phyloP scores from a whole-genome alignment of 2,888 invertebrate species.

The Ichneumoninae sp. region DNA sequence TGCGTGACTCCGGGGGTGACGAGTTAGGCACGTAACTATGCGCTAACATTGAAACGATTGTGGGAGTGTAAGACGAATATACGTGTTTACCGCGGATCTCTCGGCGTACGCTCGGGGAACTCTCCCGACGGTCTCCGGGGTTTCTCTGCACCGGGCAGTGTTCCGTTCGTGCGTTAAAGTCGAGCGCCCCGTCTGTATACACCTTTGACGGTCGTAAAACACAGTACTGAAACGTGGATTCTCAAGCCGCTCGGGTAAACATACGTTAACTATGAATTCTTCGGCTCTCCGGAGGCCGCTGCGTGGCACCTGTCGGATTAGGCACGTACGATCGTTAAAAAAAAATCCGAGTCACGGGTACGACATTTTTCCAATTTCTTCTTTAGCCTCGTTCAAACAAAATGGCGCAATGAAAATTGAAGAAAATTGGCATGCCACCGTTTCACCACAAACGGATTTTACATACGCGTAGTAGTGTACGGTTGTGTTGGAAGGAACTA shows the following conservation, averaged over 20 bases:
- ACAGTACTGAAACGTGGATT: neutral
- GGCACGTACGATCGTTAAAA: no score
- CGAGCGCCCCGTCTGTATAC: neutral
- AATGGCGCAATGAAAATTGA: no score
- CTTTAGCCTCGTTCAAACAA: neutral
- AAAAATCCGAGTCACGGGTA: no score
- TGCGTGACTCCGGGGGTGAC: conserved; percentile 49
- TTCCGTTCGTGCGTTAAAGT: neutral
- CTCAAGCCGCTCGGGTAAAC: conserved; percentile 3
- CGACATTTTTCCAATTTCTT: neutral
- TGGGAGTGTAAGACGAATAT: neutral
- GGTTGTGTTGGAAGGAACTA: no score
- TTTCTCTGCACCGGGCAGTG: neutral
- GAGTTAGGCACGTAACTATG: conserved; percentile 45
- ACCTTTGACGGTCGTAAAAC: conserved; percentile 5
- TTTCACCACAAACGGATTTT: no score
- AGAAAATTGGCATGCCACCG: no score
- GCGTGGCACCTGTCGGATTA: neutral
- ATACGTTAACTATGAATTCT: neutral
- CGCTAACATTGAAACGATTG: conserved; percentile 54
- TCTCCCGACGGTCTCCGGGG: neutral
- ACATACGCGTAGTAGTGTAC: no score
- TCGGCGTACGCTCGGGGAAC: neutral
- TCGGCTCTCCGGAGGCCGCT: neutral
- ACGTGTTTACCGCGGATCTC: conserved; percentile 5